Percentiles rank a stretch among this genome's conserved stretches.
Evolutionary conservation across 2,797 vertebrate genomes (phyloP).

Genomic region (Myotis planiceps): DNA sequence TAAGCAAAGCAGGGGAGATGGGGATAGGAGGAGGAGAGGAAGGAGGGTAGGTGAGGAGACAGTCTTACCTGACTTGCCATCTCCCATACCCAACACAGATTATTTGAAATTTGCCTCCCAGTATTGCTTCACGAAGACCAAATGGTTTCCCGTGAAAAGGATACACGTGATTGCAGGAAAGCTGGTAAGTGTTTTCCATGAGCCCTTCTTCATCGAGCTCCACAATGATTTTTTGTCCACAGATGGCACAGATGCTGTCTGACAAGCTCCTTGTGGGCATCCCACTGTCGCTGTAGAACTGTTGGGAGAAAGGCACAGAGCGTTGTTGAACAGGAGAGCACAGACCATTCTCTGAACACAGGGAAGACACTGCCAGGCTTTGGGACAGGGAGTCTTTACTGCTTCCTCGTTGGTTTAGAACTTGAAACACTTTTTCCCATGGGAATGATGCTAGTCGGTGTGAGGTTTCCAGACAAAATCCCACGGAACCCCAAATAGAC

Average conservation of each 20-base stretch:
- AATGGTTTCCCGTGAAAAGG: constrained; percentile 44
- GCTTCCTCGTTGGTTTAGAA: neutral
- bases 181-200: constrained; percentile 90
- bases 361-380: neutral
- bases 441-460: neutral
- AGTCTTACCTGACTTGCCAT: neutral
- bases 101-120: neutral
- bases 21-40: neutral
- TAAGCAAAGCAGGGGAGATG: neutral
- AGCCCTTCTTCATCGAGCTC: constrained; percentile 89
- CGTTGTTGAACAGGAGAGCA: rapidly evolving
- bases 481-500: neutral
- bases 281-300: constrained; percentile 87
- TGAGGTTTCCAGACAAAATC: neutral
- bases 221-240: constrained; percentile 89
- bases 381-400: neutral
- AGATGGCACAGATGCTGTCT: constrained; percentile 84
- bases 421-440: neutral
- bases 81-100: neutral
- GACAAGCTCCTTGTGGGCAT: constrained; percentile 87
- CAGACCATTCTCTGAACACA: rapidly evolving
- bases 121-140: neutral
- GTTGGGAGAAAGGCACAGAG: constrained; percentile 40
- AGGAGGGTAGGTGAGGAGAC: neutral
- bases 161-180: constrained; percentile 90